Evolutionary conservation across 2,113 vertebrate genomes (phyloP), one percentile per base, ranked within the genome.

Genomic region (Egretta garzetta): DNA sequence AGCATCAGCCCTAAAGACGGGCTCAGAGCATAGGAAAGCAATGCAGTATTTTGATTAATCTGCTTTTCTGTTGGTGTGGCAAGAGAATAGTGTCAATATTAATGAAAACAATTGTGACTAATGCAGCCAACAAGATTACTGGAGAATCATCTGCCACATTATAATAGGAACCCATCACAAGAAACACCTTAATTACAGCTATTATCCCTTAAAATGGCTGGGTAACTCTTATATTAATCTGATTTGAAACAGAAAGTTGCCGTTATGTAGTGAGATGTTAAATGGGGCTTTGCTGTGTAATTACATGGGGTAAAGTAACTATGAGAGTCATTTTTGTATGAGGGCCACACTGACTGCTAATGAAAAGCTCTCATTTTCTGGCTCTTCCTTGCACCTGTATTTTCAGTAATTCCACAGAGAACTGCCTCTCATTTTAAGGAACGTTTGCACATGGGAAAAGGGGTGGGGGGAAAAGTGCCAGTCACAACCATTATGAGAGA

Each of bases 151-250:
- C 92, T 80, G 64, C 81, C 64, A 74, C 4, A 6, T 90, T 79
- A 82, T 66, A 93, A 96, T 43, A 90, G 82, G 76, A 89, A 75
- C 62, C 45, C 64, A 80, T 84, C 76, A 73, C 8, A 7, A 95
- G 80, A 80, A 91, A 73, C 76, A 94, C 92, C 88, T 94, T 95
- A 96, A 97, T 96, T 94, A 94, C 63, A 85, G 80, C 88, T 90
- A 97, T 97, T 97, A 96, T 86, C 77, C 87, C 94, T 95, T 90
- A 91, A 92, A 96, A 96, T 80, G 58, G 64, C 87, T 96, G 95
- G 90, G 58, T 97, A 93, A 93, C 86, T 86, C 79, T 97, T 92
- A 45, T 11, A 63, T 63, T 74, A 90, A 94, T 93, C 84, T 91
- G 93, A 95, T 90, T 92, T 91, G 86, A 97, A 97, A 91, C 30